A percentile compares a stretch with the other conserved stretches of the same genome.
Conservation (phyloP, 2,888 invertebrate genomes). For the Rhorus exstirpatorius region DNA sequence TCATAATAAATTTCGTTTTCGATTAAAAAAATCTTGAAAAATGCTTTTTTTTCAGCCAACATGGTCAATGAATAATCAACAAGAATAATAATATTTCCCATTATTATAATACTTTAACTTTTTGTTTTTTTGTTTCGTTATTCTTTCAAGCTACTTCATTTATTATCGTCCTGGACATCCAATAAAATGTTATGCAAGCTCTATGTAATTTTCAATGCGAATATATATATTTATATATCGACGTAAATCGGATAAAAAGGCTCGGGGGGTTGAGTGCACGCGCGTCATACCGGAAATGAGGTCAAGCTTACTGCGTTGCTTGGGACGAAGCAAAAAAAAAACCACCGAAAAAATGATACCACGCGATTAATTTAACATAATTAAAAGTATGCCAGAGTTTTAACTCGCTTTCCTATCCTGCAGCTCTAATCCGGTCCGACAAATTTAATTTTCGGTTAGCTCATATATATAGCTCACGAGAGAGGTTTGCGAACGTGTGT, state of each 20-base stretch:
- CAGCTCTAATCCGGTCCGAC: constrained; percentile 76
- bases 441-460: constrained; percentile 80
- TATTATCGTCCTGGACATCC: background rate
- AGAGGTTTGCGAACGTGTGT: constrained; percentile 26
- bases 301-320: constrained; percentile 33
- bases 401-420: constrained; percentile 26
- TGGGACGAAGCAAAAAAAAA: constrained; percentile 44
- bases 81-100: no score
- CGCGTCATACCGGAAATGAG: constrained; percentile 46
- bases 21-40: no score
- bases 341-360: constrained; percentile 57
- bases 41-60: no score
- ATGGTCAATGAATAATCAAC: background rate
- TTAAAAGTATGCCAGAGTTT: constrained; percentile 75
- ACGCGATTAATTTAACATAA: constrained; percentile 80
- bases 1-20: no score
- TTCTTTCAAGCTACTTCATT: no score
- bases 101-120: no score
- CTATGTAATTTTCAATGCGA: background rate
- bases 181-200: constrained; percentile 6
- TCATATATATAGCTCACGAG: constrained; percentile 44
- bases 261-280: constrained; percentile 42
- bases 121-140: no score
- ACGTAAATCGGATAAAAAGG: constrained; percentile 31
- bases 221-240: no score